Evolutionary conservation across 2,113 vertebrate species (phyloP).

Genomic region (Pangasianodon gigas): DNA sequence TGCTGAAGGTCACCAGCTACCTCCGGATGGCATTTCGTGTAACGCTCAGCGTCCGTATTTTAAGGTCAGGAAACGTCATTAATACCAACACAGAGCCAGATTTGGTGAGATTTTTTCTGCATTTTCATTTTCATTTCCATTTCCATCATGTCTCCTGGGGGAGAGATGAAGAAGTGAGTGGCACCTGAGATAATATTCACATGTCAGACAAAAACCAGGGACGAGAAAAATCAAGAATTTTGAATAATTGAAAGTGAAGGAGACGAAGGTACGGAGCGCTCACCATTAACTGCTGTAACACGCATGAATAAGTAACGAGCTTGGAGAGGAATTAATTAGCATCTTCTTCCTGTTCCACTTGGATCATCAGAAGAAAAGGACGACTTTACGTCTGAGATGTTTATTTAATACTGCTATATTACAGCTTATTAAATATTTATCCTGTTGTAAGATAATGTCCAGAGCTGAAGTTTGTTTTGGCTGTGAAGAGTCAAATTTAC

Average conservation of each 20-base stretch:
- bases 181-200: background rate
- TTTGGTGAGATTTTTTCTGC: constrained; percentile 19
- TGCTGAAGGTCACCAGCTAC: constrained; percentile 14
- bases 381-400: background rate
- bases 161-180: constrained; percentile 4
- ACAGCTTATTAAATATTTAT: constrained; percentile 7
- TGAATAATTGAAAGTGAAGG: constrained; percentile 46
- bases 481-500: background rate
- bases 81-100: constrained; percentile 6
- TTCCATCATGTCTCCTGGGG: background rate
- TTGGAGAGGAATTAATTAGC: constrained; percentile 28
- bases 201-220: constrained; percentile 14
- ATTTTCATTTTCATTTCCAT: background rate
- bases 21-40: background rate
- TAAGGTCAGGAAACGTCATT: constrained; percentile 3
- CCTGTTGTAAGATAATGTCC: background rate
- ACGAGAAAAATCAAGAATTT: constrained; percentile 21
- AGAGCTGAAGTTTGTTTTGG: background rate
- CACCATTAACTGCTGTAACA: constrained; percentile 18
- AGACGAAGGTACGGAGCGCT: constrained; percentile 23
- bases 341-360: constrained; percentile 11
- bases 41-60: constrained; percentile 16
- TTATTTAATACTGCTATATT: background rate
- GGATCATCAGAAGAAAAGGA: background rate
- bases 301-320: constrained; percentile 52